Conservation (phyloP, 2,888 invertebrate genomes). For the Drosophila aldrichi region DNA sequence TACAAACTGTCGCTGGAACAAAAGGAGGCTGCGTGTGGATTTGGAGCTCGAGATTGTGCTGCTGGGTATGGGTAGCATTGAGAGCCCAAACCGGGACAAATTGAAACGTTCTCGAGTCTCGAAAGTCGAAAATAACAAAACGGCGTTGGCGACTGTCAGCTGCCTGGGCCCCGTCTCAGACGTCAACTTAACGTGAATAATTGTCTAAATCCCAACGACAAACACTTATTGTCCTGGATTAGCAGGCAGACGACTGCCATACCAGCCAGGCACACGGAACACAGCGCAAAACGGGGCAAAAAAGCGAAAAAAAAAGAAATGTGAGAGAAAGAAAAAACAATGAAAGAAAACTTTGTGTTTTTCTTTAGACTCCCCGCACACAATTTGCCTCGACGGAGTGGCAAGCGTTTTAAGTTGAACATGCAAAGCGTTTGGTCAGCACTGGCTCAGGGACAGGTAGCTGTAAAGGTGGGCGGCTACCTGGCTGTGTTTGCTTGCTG, state of each 20-base stretch:
- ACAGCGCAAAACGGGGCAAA: conserved; percentile 52
- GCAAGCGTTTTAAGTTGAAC: conserved; percentile 77
- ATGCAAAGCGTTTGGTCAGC: conserved; percentile 72
- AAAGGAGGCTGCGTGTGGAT: conserved; percentile 10
- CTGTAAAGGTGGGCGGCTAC: conserved; percentile 3
- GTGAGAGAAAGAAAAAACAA: conserved; percentile 12
- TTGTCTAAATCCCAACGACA: conserved; percentile 81
- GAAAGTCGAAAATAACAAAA: conserved; percentile 65
- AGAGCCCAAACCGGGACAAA: conserved; percentile 67
- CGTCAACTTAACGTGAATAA: conserved; percentile 81
- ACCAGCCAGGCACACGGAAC: conserved; percentile 40
- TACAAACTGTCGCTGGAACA: conserved; percentile 71
- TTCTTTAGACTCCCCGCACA: conserved; percentile 33
- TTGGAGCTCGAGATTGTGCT: neutral
- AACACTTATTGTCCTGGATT: conserved; percentile 80
- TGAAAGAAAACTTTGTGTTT: conserved; percentile 39
- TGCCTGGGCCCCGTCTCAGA: conserved; percentile 73
- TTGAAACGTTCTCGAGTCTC: conserved; percentile 69
- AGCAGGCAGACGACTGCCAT: conserved; percentile 64
- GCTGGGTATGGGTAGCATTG: conserved; percentile 9
- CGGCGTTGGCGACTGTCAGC: conserved; percentile 52
- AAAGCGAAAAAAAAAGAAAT: conserved; percentile 33
- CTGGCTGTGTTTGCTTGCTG: conserved; percentile 68
- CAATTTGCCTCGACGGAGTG: conserved; percentile 33
- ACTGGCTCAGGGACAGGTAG: conserved; percentile 17